Percentiles rank a stretch among this genome's conserved stretches.
Conservation (phyloP, 2,113 vertebrate genomes). For the Alaudala cheleensis region DNA sequence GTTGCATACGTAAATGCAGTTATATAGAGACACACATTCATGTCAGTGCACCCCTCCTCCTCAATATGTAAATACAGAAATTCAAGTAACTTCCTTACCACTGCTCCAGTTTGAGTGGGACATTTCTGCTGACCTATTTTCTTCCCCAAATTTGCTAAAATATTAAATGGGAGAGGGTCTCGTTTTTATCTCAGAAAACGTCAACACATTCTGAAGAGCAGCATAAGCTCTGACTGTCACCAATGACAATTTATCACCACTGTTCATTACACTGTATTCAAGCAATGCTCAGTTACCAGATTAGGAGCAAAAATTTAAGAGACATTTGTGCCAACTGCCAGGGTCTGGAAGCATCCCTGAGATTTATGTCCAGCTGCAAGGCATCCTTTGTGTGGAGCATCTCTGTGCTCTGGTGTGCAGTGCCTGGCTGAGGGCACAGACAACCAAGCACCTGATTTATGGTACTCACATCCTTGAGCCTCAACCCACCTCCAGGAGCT, state of each 20-base stretch:
- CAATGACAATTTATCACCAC: not conserved
- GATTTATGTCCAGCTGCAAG: not conserved
- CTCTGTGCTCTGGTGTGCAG: not conserved
- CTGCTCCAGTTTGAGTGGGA: not conserved
- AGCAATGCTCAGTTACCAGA: not conserved
- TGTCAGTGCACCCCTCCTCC: not conserved
- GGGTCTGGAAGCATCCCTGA: not conserved
- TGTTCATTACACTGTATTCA: not conserved
- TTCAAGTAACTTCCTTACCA: not conserved
- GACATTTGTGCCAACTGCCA: not conserved
- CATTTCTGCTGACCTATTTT: not conserved
- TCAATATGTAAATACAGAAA: not conserved
- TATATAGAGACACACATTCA: not conserved
- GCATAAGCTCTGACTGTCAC: not conserved
- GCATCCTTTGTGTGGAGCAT: not conserved
- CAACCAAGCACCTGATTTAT: not conserved
- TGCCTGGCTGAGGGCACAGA: not conserved
- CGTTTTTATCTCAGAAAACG: not conserved
- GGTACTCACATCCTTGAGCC: not conserved
- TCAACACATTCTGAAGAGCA: not conserved
- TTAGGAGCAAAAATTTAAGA: not conserved
- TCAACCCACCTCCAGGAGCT: not conserved
- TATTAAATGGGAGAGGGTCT: not conserved
- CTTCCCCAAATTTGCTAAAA: not conserved
- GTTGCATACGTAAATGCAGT: not conserved